Evolutionary conservation across 2,888 invertebrate species (phyloP).

Genomic region (Silvanus unidentatus): DNA sequence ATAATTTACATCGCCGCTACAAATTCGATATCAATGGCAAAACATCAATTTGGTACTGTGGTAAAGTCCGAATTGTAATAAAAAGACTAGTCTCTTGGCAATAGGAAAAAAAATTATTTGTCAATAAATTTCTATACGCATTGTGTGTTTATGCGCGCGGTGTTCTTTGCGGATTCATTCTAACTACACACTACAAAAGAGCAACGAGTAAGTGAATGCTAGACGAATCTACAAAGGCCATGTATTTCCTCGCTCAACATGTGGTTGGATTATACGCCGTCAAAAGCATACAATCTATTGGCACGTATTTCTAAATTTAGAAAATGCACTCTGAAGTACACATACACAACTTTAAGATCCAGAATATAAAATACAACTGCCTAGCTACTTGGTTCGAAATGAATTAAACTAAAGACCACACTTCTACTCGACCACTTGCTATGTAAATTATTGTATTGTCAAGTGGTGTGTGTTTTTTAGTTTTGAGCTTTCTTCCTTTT

Average conservation of each 20-base stretch:
- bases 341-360: too few relatives aligned
- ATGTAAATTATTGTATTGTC: too few relatives aligned
- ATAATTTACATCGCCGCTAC: slow-evolving; percentile 1
- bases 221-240: neutral
- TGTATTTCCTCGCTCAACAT: slow-evolving; percentile 3
- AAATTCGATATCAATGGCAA: slow-evolving; percentile 12
- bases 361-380: too few relatives aligned
- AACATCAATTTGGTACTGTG: slow-evolving; percentile 5
- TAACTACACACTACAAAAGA: neutral
- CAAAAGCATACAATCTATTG: slow-evolving; percentile 6
- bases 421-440: too few relatives aligned
- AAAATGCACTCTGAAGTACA: neutral
- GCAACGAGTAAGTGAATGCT: slow-evolving; percentile 2
- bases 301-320: slow-evolving; percentile 6
- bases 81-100: too few relatives aligned
- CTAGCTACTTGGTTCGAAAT: too few relatives aligned
- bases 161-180: too few relatives aligned
- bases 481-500: too few relatives aligned
- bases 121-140: neutral
- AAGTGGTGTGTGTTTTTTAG: too few relatives aligned
- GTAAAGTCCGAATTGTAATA: too few relatives aligned
- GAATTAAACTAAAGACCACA: too few relatives aligned
- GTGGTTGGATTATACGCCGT: slow-evolving; percentile 4
- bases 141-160: slow-evolving; percentile 1
- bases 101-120: slow-evolving; percentile 1